Base-by-base conservation (phyloP, 2,797 vertebrate species). In the Tokudaia tokunoshimensis region DNA sequence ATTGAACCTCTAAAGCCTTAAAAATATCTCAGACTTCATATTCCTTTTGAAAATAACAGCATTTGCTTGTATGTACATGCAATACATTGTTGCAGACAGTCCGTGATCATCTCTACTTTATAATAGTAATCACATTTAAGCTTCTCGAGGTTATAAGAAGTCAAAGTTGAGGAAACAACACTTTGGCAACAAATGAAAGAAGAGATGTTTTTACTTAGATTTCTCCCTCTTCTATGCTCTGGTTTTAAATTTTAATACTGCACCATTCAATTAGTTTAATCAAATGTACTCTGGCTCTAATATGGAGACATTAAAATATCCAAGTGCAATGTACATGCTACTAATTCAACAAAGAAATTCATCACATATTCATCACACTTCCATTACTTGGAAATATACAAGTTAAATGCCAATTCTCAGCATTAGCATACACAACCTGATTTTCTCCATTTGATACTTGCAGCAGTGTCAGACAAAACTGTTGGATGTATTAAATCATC, bases 21-120 rank as follows among this genome's bases (percentile, higher is more conserved):
- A 5, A 74, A 88, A 41, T 79, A 63, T 29, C 75, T 19, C 4
- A 83, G 10, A 37, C 47, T 59, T 52, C 6, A 92, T 83, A 75
- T 61, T 95, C 24, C 11, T 70, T 96, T 87, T 80, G 31, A 91
- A 90, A 81, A 80, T 74, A 78, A 26, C 26, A 50, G 6, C n/a
- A 84, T 70, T 84, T 87, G 10, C 34, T 81, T 94, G 8, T 0
- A n/a, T 55, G 34, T 10, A 61, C 24, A 7, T 84, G 26, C 15
- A 61, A 47, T 55, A 74, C 12, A 6, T 52, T 94, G 55, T 57
- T 63, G 26, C 4, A 72, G n/a, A 20, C 8, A 93, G 0, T 29
- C 4, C 10, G 12, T 13, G 22, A 55, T 7, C 12, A 55, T 86
- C 26, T 70, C 6, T 14, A 52, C 4, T 75, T 41, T 72, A 41